A percentile compares a stretch with the other conserved stretches of the same genome.
Conservation (phyloP, 2,797 vertebrate genomes). For the Rachycentron canadum region DNA sequence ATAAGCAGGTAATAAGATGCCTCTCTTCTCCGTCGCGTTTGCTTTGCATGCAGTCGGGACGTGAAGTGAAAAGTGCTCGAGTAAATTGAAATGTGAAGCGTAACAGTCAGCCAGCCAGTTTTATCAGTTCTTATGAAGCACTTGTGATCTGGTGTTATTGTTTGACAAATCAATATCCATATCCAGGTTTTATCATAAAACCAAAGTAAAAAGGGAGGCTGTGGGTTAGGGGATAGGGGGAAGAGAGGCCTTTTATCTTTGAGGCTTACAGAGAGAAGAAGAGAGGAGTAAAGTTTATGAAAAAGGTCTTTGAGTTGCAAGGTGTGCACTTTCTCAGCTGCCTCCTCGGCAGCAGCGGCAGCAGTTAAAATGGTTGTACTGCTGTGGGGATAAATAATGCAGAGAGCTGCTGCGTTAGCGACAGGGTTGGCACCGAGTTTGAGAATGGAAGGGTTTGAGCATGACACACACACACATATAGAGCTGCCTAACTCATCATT, state of each 20-base stretch:
- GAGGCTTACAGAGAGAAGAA: constrained; percentile 35
- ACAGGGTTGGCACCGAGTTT: constrained; percentile 55
- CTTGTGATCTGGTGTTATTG: constrained; percentile 64
- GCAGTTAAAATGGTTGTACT: constrained; percentile 66
- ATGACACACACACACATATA: constrained; percentile 28
- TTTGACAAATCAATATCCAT: constrained; percentile 74
- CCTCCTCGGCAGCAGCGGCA: constrained; percentile 35
- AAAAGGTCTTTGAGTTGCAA: constrained; percentile 74
- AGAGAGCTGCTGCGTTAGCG: constrained; percentile 68
- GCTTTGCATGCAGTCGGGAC: constrained; percentile 31
- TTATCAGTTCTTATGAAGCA: constrained; percentile 47
- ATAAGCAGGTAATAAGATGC: constrained; percentile 63
- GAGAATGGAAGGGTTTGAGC: constrained; percentile 39
- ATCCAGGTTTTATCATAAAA: constrained; percentile 51
- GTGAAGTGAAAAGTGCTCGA: constrained; percentile 41
- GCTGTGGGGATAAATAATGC: constrained; percentile 78
- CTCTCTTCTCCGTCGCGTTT: constrained; percentile 51
- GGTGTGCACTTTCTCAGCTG: constrained; percentile 68
- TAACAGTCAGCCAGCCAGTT: constrained; percentile 50
- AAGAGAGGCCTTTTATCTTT: constrained; percentile 32
- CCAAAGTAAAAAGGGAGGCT: background rate
- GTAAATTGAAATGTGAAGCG: constrained; percentile 70
- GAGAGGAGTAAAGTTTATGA: constrained; percentile 61
- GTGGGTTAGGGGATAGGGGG: background rate
- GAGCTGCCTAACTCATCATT: constrained; percentile 54